These are phyloP conservation scores for Apostichopus californicus DNA, from an alignment of 35 echinoderm and acorn worm species.

Conservation along the genomic window DNA sequence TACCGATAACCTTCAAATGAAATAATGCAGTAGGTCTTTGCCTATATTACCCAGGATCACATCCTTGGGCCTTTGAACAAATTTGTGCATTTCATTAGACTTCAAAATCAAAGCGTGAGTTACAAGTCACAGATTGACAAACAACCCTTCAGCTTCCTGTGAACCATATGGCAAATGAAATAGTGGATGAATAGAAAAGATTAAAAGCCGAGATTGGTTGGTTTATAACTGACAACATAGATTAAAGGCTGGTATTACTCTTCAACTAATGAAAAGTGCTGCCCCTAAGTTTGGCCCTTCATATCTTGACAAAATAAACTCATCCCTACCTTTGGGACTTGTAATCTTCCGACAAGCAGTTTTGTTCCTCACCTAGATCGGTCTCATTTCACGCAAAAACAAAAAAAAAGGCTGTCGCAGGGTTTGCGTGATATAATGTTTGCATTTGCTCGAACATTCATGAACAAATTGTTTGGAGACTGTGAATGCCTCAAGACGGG, in stretches of 20 bases:
- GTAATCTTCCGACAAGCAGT: conserved; percentile 41
- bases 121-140: background rate
- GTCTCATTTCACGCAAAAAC: conserved; percentile 8
- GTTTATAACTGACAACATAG: conserved; percentile 45
- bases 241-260: conserved; percentile 46
- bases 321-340: conserved; percentile 24
- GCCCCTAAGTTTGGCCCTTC: conserved; percentile 22
- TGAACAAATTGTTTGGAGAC: conserved; percentile 47
- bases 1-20: background rate
- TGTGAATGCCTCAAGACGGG: background rate
- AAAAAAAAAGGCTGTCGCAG: conserved; percentile 18
- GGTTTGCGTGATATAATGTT: background rate
- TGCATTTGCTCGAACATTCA: conserved; percentile 17
- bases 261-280: conserved; percentile 35
- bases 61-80: background rate
- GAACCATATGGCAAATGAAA: background rate
- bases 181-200: conserved; percentile 20
- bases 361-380: conserved; percentile 4
- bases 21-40: background rate
- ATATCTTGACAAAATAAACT: conserved; percentile 45
- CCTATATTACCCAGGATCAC: background rate
- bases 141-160: too few relatives aligned
- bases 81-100: background rate
- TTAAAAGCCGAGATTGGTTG: conserved; percentile 49
- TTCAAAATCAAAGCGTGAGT: background rate